Base-by-base conservation (phyloP, 2,797 vertebrate genomes). In the Pipistrellus nathusii region DNA sequence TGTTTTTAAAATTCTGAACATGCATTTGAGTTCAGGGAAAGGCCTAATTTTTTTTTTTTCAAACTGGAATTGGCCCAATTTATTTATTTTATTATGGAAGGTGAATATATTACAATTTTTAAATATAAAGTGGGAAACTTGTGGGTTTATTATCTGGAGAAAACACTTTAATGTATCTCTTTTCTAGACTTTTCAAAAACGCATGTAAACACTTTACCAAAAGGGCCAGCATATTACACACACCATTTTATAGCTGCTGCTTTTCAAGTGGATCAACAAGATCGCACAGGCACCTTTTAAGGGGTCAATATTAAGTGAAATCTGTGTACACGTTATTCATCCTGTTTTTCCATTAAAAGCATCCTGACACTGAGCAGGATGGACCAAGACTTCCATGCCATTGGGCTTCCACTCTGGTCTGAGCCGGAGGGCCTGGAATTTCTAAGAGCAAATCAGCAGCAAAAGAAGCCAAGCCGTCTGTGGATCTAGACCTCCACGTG, bases 1-100 rank as follows among this genome's bases (percentile, higher is more conserved):
- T 92, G 73, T 48, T 90, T 92, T 84, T 8, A 75, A 92, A 92
- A 92, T 94, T 41, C 18, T 92, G 44, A 94, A 66, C 25, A 57
- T 72, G 51, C 13, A 59, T 93, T 93, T 95, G 94, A 92, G 32
- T 90, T 88, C 23, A 51, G 6, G 27, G n/a, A 69, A 90, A 93
- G 25, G 90, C 1, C 6, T 44, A 44, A 75, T 64, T 90, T 44
- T 82, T 62, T 15, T 91, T 38, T 17, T 93, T 38, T 48, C 1
- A 11, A 95, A 59, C 57, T 15, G 51, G 32, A 86, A 86, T 72
- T 71, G 44, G 1, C 13, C 62, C 72, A 62, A 41, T 84, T 84
- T 41, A 64, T 90, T 12, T 71, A 7, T 76, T 53, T 86, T 64
- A 51, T 55, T 78, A 32, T 55, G 66, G 18, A 91, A 80, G 38